A percentile compares a stretch with the other conserved stretches of the same genome.
These are phyloP conservation scores for Megathymus violae DNA, from an alignment of 1,140 invertebrate species.

Conservation along the genomic window DNA sequence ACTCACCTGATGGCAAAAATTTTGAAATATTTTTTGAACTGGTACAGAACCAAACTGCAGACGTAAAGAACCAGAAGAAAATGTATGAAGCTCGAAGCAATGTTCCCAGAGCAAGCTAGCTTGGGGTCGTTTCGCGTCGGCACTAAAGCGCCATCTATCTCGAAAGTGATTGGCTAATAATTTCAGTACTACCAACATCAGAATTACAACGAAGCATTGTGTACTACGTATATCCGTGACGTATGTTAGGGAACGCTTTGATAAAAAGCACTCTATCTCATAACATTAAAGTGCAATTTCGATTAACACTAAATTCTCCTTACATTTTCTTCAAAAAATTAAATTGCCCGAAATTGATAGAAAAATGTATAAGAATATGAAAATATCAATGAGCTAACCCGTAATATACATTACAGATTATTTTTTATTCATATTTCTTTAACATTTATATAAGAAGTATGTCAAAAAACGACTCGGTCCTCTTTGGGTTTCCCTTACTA, in stretches of 20 bases:
- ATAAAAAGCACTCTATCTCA: constrained; percentile 44
- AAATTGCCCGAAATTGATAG: constrained; percentile 53
- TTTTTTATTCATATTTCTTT: constrained; percentile 51
- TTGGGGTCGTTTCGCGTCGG: constrained; percentile 80
- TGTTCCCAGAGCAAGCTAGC: constrained; percentile 80
- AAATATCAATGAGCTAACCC: constrained; percentile 45
- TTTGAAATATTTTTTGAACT: constrained; percentile 83
- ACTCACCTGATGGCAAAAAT: constrained; percentile 84
- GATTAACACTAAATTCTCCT: constrained; percentile 34
- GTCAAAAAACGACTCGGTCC: constrained; percentile 75
- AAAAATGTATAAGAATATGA: constrained; percentile 47
- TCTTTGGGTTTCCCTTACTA: constrained; percentile 70
- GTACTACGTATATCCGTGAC: constrained; percentile 81
- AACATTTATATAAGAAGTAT: constrained; percentile 72
- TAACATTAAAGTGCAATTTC: constrained; percentile 34
- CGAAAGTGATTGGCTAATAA: constrained; percentile 61
- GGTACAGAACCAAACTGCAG: constrained; percentile 82
- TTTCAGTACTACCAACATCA: constrained; percentile 63
- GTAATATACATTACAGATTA: constrained; percentile 44
- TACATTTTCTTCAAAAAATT: constrained; percentile 73
- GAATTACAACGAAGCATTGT: constrained; percentile 51
- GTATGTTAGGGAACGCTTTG: constrained; percentile 38
- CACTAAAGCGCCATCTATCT: constrained; percentile 74
- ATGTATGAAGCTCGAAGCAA: constrained; percentile 84
- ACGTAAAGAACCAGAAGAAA: constrained; percentile 83